Conservation (phyloP, 2,113 vertebrate genomes). For the Melanerpes aurifrons region DNA sequence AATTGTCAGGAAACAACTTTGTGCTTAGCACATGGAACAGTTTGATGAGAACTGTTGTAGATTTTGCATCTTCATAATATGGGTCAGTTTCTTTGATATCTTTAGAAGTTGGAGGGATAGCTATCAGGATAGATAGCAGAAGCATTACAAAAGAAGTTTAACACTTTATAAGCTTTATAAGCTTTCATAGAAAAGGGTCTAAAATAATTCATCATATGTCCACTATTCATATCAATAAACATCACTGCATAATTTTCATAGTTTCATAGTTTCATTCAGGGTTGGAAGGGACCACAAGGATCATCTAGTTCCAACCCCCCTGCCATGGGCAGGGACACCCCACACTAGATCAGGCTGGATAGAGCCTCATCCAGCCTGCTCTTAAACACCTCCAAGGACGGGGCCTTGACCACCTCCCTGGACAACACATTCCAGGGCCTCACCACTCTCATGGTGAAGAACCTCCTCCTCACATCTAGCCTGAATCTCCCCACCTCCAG, state of each 20-base stretch:
- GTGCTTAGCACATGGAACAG: not conserved
- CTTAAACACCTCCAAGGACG: too few species aligned
- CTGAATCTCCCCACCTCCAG: too few species aligned
- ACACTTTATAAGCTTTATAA: not conserved
- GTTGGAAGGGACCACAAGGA: too few species aligned
- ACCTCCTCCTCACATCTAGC: too few species aligned
- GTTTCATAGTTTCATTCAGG: too few species aligned
- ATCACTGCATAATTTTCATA: not conserved
- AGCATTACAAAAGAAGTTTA: not conserved
- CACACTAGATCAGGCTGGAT: too few species aligned
- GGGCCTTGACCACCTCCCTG: too few species aligned
- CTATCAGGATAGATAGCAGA: not conserved
- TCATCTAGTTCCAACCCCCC: too few species aligned
- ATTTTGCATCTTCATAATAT: not conserved
- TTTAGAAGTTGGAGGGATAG: not conserved
- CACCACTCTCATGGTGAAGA: too few species aligned
- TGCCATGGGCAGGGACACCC: too few species aligned
- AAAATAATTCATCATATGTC: not conserved
- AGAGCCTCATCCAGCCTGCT: too few species aligned
- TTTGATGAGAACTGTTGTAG: not conserved
- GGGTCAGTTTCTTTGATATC: not conserved
- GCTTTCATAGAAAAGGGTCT: not conserved
- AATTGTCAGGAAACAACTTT: slow-evolving; percentile 1
- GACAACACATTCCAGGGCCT: too few species aligned
- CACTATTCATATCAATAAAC: not conserved